These are phyloP conservation scores for Diadumene lineata DNA, from an alignment of 92 coral and sea anemone genomes.

Conservation along the genomic window DNA sequence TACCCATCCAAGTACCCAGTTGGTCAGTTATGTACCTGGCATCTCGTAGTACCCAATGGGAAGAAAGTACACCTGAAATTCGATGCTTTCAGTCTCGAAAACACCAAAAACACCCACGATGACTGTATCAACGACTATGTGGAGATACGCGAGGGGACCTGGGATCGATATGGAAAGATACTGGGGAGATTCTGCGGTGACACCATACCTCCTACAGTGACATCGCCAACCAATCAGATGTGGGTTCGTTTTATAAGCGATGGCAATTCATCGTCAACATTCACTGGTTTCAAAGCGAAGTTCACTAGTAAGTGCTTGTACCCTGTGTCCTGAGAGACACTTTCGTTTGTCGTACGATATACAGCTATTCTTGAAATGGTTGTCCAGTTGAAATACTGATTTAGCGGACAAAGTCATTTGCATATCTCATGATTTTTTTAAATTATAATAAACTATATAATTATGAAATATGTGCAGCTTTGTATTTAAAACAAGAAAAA, in stretches of 20 bases:
- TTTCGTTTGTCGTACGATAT: no score
- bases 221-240: conserved; percentile 69
- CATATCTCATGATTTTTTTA: no score
- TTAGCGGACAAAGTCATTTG: no score
- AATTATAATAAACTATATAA: no score
- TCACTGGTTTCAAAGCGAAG: conserved; percentile 14
- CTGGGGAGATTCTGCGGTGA: conserved; percentile 58
- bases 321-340: no score
- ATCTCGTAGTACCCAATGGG: conserved; percentile 20
- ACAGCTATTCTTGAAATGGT: no score
- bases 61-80: conserved; percentile 11
- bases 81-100: conserved; percentile 14
- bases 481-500: no score
- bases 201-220: conserved; percentile 38
- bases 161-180: conserved; percentile 18
- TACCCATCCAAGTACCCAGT: conserved; percentile 9
- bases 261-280: neutral
- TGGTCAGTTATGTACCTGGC: conserved; percentile 17
- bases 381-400: no score
- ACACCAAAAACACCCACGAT: neutral
- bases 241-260: conserved; percentile 40
- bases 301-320: conserved; percentile 15
- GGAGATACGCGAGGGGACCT: conserved; percentile 46
- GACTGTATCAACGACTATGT: conserved; percentile 38
- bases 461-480: no score